Evolutionary conservation across 2,888 invertebrate genomes (phyloP), one percentile per base, ranked within the genome.

Genomic region (Augochlorella aurata): DNA sequence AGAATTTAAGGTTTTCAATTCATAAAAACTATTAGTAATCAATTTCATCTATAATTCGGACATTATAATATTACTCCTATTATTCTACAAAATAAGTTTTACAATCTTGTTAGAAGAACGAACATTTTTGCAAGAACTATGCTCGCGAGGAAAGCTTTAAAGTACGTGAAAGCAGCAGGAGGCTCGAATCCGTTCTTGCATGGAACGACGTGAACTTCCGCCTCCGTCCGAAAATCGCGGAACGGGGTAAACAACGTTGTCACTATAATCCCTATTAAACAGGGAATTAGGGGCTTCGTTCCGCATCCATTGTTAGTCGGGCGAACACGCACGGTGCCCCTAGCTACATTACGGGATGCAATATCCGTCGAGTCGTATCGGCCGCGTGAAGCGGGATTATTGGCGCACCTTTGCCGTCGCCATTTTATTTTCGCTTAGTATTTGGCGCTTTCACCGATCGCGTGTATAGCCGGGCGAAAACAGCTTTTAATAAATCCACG

Each of bases 371-470:
- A 61, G 75, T 77, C n/a, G 82, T 79, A 79, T 83, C 75, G 80
- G 81, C 66, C 67, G 67, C 67, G 44, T 65, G 75, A 74, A 83
- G 74, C 72, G 29, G 88, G 82, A 88, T 87, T 88, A 88, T 88
- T 85, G 88, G 67, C 65, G 29, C 74, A 47, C 68, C 58, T 49
- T 58, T 49, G 54, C 49, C 76, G 67, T 69, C 73, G 76, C 73
- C 73, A 80, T 83, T 86, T 88, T 80, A 82, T 87, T 88, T 83
- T 86, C 79, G 77, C 76, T 77, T 74, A 82, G 78, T 74, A 80
- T 85, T 85, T 86, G 80, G 79, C 84, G 86, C 82, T 88, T 84
- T 85, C 86, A 81, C 83, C 77, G 81, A 77, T 83, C 84, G 74
- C 87, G 76, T 87, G 77, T 82, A 74, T 70, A 73, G 54, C 16